Conservation (phyloP, 2,888 invertebrate genomes). For the Leucophenga maculata region DNA sequence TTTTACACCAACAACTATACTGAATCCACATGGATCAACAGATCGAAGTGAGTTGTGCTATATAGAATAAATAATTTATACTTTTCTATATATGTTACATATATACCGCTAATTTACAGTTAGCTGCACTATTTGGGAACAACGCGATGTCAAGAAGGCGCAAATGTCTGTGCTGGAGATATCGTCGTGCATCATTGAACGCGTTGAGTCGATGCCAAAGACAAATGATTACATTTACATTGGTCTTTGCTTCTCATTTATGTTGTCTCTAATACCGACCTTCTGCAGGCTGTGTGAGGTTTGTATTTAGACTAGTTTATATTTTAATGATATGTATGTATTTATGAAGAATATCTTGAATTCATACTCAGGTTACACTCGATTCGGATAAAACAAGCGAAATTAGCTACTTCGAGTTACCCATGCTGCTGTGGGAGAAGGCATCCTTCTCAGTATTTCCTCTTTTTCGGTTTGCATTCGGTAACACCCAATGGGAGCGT, state of each 20-base stretch:
- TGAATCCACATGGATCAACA: conserved; percentile 81
- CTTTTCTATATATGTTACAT: neutral
- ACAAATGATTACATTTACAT: conserved; percentile 85
- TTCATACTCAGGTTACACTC: conserved; percentile 61
- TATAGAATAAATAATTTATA: neutral
- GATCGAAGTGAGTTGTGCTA: conserved; percentile 78
- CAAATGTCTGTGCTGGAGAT: conserved; percentile 95
- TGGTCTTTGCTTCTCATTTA: conserved; percentile 76
- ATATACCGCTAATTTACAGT: conserved; percentile 74
- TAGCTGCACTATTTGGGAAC: conserved; percentile 96
- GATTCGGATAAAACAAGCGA: conserved; percentile 68
- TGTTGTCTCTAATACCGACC: conserved; percentile 78
- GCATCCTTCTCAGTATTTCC: conserved; percentile 72
- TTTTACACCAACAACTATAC: conserved; percentile 82
- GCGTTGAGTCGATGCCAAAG: conserved; percentile 87
- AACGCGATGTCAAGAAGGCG: conserved; percentile 90
- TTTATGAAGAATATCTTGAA: neutral
- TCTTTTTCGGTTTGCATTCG: conserved; percentile 74
- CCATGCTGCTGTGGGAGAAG: conserved; percentile 70
- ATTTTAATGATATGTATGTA: conserved; percentile 18
- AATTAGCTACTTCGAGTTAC: conserved; percentile 70
- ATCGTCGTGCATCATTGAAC: conserved; percentile 92
- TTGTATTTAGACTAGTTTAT: conserved; percentile 40
- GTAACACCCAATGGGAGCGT: conserved; percentile 79
- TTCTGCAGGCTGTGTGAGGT: conserved; percentile 72